phyloP scores from a whole-genome alignment of 2,888 invertebrate genomes.

The Macaria liturata region DNA sequence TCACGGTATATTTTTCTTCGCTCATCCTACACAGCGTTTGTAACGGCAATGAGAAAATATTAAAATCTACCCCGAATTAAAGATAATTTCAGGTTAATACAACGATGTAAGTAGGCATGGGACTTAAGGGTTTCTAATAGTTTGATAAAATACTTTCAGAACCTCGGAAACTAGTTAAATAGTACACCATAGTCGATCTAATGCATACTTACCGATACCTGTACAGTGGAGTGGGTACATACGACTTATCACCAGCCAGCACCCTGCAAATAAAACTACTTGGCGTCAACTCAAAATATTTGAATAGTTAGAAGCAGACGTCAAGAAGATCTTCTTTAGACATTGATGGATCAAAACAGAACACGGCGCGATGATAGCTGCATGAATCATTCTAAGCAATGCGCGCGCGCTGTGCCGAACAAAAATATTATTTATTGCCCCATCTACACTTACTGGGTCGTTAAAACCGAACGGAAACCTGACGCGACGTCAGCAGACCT shows the following conservation, averaged over 20 bases:
- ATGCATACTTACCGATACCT: no score
- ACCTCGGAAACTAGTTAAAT: no score
- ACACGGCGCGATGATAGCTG: slow-evolving; percentile 26
- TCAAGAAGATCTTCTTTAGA: slow-evolving; percentile 15
- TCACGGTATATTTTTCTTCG: slow-evolving; percentile 4
- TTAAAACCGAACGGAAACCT: slow-evolving; percentile 37
- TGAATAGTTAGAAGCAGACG: slow-evolving; percentile 2
- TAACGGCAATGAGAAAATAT: not conserved
- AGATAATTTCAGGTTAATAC: no score
- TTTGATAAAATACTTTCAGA: no score
- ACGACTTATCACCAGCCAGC: no score
- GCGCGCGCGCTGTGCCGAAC: slow-evolving; percentile 9
- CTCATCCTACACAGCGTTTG: slow-evolving; percentile 8
- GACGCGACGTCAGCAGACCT: slow-evolving; percentile 46
- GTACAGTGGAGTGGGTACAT: no score
- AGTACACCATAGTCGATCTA: no score
- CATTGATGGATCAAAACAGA: slow-evolving; percentile 30
- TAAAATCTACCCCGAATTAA: no score
- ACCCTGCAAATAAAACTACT: not conserved
- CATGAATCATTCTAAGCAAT: slow-evolving; percentile 31
- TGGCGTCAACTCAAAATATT: slow-evolving; percentile 16
- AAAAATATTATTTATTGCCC: slow-evolving; percentile 36
- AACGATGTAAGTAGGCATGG: no score
- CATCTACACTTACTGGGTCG: slow-evolving; percentile 34
- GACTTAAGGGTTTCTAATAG: no score